Conservation (phyloP, 2,797 vertebrate genomes). For the Channallabes apus region DNA sequence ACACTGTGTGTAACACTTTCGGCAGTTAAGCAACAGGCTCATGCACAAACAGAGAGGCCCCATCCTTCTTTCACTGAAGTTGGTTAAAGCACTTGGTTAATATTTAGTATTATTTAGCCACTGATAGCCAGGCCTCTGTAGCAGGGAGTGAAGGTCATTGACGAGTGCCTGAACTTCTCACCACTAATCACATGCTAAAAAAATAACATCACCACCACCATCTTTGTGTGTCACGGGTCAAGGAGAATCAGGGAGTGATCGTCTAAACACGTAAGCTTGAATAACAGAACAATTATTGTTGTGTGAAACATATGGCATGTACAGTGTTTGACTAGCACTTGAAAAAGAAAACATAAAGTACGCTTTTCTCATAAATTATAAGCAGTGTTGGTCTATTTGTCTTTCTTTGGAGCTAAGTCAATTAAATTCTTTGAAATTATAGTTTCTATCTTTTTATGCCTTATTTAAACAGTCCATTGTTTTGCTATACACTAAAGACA, state of each 20-base stretch:
- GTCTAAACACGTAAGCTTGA: neutral
- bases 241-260: neutral
- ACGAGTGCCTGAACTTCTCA: constrained; percentile 18
- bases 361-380: neutral
- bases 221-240: neutral
- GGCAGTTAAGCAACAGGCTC: neutral
- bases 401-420: neutral
- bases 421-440: neutral
- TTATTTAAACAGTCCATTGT: neutral
- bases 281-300: neutral
- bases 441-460: neutral
- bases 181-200: neutral
- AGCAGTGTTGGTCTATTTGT: neutral
- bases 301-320: neutral
- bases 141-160: constrained; percentile 48
- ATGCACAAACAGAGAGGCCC: neutral
- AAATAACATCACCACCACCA: neutral
- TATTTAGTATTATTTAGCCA: constrained; percentile 44
- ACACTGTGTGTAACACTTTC: neutral
- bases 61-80: neutral
- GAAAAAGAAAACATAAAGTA: neutral
- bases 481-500: no score
- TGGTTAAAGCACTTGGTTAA: constrained; percentile 47
- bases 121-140: constrained; percentile 24
- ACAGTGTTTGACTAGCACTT: neutral